Conservation (phyloP, 1,140 invertebrate genomes). For the Hydropsyche tenuis region DNA sequence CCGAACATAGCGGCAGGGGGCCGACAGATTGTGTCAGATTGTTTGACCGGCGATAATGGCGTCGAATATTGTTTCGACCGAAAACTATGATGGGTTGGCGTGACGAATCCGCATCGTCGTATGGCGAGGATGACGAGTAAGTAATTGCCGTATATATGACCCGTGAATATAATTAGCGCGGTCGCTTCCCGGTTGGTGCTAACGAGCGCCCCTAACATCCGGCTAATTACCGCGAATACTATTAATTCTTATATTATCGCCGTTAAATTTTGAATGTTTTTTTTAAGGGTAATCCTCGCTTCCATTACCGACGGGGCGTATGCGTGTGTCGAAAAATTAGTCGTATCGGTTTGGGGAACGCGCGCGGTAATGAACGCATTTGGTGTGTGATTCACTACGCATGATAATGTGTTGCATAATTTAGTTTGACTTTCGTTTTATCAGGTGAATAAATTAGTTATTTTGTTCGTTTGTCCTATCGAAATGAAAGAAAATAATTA, state of each 20-base stretch:
- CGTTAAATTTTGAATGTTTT: conserved; percentile 6
- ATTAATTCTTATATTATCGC: conserved; percentile 29
- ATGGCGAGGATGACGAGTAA: too few relatives aligned
- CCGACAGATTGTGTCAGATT: conserved; percentile 8
- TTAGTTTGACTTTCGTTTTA: too few relatives aligned
- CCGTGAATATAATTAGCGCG: background rate
- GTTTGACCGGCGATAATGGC: conserved; percentile 19
- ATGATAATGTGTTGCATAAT: too few relatives aligned
- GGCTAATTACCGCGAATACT: conserved; percentile 21
- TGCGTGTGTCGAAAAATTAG: background rate
- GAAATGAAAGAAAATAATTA: too few relatives aligned
- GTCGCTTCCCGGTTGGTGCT: conserved; percentile 12
- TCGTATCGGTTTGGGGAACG: too few relatives aligned
- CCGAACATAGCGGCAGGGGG: background rate
- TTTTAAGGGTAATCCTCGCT: background rate
- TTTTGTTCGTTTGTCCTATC: too few relatives aligned
- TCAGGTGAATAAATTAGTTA: too few relatives aligned
- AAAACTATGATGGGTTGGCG: background rate
- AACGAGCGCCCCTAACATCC: conserved; percentile 12
- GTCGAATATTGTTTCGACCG: background rate
- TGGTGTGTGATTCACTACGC: too few relatives aligned
- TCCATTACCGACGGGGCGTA: background rate
- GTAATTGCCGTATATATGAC: conserved; percentile 1
- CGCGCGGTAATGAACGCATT: too few relatives aligned
- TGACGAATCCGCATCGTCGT: background rate